These are phyloP conservation scores for Trypoxylon attenuatum DNA, from an alignment of 2,888 invertebrate species.

Conservation along the genomic window DNA sequence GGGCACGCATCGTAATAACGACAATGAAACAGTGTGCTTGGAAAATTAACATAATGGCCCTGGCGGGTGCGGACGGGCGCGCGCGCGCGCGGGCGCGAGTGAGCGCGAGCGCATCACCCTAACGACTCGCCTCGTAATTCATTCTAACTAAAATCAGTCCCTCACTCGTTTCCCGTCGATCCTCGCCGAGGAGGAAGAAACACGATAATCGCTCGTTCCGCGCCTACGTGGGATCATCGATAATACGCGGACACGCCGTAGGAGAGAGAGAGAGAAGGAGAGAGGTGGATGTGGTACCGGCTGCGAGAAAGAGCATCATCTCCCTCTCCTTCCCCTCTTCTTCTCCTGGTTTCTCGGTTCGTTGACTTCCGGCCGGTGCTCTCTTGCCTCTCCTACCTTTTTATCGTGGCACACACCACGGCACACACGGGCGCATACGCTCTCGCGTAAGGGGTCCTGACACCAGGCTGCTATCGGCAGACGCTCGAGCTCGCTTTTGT, in stretches of 20 bases:
- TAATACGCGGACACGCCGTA: slow-evolving; percentile 30
- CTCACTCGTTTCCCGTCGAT: slow-evolving; percentile 24
- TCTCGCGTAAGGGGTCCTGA: slow-evolving; percentile 27
- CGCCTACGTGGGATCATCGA: slow-evolving; percentile 44
- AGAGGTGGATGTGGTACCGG: slow-evolving; percentile 13
- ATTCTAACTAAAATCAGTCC: slow-evolving; percentile 44
- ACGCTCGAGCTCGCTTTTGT: slow-evolving; percentile 28
- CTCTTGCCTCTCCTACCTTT: slow-evolving; percentile 1
- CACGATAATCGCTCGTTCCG: slow-evolving; percentile 47
- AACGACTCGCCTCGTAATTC: slow-evolving; percentile 42
- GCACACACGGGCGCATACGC: not conserved
- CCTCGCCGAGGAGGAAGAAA: slow-evolving; percentile 28
- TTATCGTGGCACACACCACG: not conserved
- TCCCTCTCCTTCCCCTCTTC: no score
- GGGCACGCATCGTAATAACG: no score
- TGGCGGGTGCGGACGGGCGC: slow-evolving; percentile 4
- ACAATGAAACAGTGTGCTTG: slow-evolving; percentile 1
- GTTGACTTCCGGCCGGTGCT: slow-evolving; percentile 47
- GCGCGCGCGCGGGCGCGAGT: not conserved
- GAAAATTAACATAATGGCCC: slow-evolving; percentile 37
- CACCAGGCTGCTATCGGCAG: slow-evolving; percentile 40
- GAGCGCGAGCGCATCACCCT: slow-evolving; percentile 33
- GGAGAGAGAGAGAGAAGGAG: slow-evolving; percentile 11
- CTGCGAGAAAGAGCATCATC: not conserved
- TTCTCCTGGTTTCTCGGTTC: slow-evolving; percentile 45